Conservation (phyloP, 2,888 invertebrate genomes). For the Poecilobothrus nobilitatus region DNA sequence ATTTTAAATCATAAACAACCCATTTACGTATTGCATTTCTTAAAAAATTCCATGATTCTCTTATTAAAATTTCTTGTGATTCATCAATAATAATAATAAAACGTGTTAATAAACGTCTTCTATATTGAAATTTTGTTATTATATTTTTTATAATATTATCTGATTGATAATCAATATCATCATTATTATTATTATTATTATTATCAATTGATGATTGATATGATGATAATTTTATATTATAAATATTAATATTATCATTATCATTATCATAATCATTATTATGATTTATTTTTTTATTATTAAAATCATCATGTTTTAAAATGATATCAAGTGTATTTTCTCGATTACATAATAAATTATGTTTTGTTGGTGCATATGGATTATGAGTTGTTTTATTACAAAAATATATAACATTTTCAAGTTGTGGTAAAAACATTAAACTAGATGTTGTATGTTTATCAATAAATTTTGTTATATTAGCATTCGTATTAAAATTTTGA, state of each 20-base stretch:
- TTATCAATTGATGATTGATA: too few species aligned
- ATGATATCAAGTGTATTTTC: conserved; percentile 53
- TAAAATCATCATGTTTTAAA: conserved; percentile 48
- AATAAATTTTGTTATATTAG: conserved; percentile 21
- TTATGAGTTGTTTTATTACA: conserved; percentile 56
- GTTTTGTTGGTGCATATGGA: conserved; percentile 55
- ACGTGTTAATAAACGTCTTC: conserved; percentile 47
- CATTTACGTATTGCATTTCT: conserved; percentile 52
- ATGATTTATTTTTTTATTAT: neutral
- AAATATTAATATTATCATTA: neutral
- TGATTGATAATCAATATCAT: conserved; percentile 27
- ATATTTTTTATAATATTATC: conserved; percentile 32
- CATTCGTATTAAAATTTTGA: conserved; percentile 14
- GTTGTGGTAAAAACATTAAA: conserved; percentile 48
- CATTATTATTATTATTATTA: conserved; percentile 1
- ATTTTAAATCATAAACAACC: conserved; percentile 49
- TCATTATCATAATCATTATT: neutral
- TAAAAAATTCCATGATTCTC: conserved; percentile 54
- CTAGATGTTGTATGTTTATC: conserved; percentile 45
- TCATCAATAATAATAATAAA: conserved; percentile 53
- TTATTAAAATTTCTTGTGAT: conserved; percentile 49
- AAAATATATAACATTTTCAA: conserved; percentile 49
- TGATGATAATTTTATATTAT: neutral
- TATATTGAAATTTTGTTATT: conserved; percentile 46
- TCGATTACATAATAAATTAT: conserved; percentile 54